Evolutionary conservation across 1,140 invertebrate species (phyloP), one percentile per base, ranked within the genome.

Genomic region (Drosophila persimilis): DNA sequence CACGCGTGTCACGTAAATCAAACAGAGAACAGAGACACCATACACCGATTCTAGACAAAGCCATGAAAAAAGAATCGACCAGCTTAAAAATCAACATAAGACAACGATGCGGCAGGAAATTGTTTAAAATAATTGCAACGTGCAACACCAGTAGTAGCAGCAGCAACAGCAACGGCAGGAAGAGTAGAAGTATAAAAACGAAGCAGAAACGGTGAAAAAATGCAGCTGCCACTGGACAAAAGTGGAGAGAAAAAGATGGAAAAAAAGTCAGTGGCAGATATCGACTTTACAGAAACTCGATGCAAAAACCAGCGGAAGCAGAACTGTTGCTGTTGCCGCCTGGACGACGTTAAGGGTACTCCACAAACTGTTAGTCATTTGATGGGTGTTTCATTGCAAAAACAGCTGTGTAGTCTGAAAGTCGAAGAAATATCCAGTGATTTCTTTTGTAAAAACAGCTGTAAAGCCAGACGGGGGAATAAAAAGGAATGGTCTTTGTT

Each of bases 91-190:
- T 72, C 41, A 71, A 62, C 71, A 59, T 41, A 47, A 39, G 35
- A 47, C 64, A 60, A 67, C 57, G 62, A 55, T 47, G 31, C 13
- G 50, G 79, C 79, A 83, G 79, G 80, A 83, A 83, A 83, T 66
- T 84, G 75, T 75, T 83, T 84, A 78, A 83, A 83, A 84, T 83
- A 83, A 83, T 84, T 84, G 80, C 79, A 71, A 70, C 45, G 41
- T 26, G n/a, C 15, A 57, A 26, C 26, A 41, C 15, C 31, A 35
- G 31, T 1, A 31, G 31, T 8, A 35, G 7, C 26, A 29, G 2
- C 26, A 7, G 26, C 29, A 31, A 7, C 29, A 13, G 35, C 29
- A 31, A 8, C 31, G 5, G 35, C 35, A 39, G 35, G 35, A 39
- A 39, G 35, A 39, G 35, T 39, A 69, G 46, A 17, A 43, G 63